Evolutionary conservation across 2,797 vertebrate species (phyloP).

Genomic region (Galagoides demidoff): DNA sequence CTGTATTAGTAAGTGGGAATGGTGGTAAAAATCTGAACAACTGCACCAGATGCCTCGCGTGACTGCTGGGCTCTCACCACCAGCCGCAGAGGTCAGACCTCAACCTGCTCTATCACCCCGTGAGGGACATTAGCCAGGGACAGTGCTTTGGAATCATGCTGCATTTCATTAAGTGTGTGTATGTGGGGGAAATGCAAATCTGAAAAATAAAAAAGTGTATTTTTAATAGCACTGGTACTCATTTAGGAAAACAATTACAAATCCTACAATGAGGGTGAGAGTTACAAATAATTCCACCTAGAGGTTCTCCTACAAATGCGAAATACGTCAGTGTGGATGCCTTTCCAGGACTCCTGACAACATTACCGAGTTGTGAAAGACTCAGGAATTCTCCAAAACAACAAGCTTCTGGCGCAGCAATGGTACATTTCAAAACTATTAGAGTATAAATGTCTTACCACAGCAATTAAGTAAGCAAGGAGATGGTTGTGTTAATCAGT

Average conservation of each 20-base stretch:
- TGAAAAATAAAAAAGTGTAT: neutral
- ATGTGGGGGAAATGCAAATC: neutral
- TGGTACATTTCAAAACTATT: no score
- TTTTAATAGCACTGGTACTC: constrained; percentile 1
- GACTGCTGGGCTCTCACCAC: neutral
- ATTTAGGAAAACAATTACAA: neutral
- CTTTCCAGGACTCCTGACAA: neutral
- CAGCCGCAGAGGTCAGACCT: neutral
- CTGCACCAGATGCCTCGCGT: neutral
- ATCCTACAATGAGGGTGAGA: neutral
- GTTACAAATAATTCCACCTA: neutral
- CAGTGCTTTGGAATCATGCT: neutral
- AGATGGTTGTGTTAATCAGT: no score
- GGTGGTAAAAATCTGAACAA: neutral
- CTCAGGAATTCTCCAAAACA: neutral
- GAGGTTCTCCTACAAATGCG: neutral
- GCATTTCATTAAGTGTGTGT: neutral
- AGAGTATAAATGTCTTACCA: no score
- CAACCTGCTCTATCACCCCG: neutral
- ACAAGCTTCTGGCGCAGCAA: neutral
- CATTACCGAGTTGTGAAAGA: neutral
- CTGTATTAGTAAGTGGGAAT: constrained; percentile 2
- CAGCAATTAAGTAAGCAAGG: no score
- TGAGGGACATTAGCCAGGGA: neutral
- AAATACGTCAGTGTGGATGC: neutral